Percentiles rank a stretch among this genome's conserved stretches.
phyloP scores from a whole-genome alignment of 2,888 invertebrate species.

The Stenodema calcarata region DNA sequence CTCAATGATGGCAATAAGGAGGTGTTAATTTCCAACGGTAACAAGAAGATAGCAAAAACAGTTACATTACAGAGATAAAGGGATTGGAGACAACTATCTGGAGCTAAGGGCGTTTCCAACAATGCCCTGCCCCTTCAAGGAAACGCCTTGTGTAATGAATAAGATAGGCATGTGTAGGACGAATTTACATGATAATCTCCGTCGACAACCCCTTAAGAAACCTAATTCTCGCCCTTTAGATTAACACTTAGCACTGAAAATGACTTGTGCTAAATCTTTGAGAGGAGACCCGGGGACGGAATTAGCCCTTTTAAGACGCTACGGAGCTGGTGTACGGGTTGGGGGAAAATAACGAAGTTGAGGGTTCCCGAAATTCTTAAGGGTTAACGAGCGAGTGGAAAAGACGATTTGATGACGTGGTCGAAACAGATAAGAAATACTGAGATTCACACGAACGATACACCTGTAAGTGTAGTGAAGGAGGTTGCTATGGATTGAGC shows the following conservation, averaged over 20 bases:
- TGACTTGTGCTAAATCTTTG: constrained; percentile 48
- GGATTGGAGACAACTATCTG: constrained; percentile 43
- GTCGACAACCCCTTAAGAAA: constrained; percentile 43
- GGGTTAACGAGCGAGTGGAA: background rate
- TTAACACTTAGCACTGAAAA: constrained; percentile 49
- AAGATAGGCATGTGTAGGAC: constrained; percentile 49
- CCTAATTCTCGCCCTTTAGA: constrained; percentile 48
- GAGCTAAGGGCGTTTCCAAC: constrained; percentile 1
- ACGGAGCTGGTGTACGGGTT: background rate
- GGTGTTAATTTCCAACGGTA: constrained; percentile 51
- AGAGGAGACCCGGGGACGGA: background rate
- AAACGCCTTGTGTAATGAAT: constrained; percentile 46
- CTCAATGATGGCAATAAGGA: constrained; percentile 51
- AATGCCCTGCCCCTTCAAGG: constrained; percentile 16
- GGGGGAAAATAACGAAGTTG: constrained; percentile 18
- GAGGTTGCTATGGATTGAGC: background rate
- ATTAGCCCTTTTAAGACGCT: constrained; percentile 39
- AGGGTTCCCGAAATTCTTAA: background rate
- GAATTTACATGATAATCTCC: constrained; percentile 51
- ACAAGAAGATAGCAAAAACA: constrained; percentile 52
- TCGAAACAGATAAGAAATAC: background rate
- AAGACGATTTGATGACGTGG: background rate
- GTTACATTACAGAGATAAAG: constrained; percentile 47
- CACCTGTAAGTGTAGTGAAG: background rate
- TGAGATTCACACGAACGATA: background rate